Percentiles rank a stretch among this genome's conserved stretches.
phyloP scores from a whole-genome alignment of 2,113 vertebrate genomes.

The Dipodomys stephensi region DNA sequence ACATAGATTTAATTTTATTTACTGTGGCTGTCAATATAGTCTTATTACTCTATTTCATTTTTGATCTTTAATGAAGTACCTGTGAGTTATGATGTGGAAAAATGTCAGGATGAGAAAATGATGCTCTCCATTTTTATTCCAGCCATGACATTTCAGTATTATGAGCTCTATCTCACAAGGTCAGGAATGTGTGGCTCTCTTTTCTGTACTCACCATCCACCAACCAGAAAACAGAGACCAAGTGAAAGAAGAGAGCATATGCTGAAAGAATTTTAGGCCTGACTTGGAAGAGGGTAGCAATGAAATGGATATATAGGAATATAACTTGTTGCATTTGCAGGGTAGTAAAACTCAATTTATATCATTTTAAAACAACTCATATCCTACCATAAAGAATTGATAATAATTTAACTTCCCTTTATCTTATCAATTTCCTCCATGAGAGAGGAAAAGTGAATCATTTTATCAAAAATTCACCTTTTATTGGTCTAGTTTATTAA shows the following conservation, averaged over 20 bases:
- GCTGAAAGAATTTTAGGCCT: slow-evolving; percentile 1
- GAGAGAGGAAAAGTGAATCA: neutral
- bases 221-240: slow-evolving; percentile 55
- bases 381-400: neutral
- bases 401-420: neutral
- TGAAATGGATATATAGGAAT: neutral
- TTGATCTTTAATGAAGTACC: slow-evolving; percentile 76
- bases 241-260: neutral
- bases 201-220: slow-evolving; percentile 59
- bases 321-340: neutral
- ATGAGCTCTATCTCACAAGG: slow-evolving; percentile 71
- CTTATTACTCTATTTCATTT: slow-evolving; percentile 75
- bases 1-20: slow-evolving; percentile 77
- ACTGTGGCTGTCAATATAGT: slow-evolving; percentile 68
- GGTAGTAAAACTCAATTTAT: neutral
- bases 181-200: slow-evolving; percentile 66
- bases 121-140: slow-evolving; percentile 61
- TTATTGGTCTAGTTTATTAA: neutral
- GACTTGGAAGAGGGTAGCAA: neutral
- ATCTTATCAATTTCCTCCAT: neutral
- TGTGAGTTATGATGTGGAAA: slow-evolving; percentile 78
- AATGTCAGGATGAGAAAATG: slow-evolving; percentile 78
- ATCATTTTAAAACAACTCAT: slow-evolving; percentile 26
- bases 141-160: slow-evolving; percentile 71
- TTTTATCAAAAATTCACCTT: neutral